Conservation (phyloP, 1,140 invertebrate species). For the Centruroides sculpturatus region DNA sequence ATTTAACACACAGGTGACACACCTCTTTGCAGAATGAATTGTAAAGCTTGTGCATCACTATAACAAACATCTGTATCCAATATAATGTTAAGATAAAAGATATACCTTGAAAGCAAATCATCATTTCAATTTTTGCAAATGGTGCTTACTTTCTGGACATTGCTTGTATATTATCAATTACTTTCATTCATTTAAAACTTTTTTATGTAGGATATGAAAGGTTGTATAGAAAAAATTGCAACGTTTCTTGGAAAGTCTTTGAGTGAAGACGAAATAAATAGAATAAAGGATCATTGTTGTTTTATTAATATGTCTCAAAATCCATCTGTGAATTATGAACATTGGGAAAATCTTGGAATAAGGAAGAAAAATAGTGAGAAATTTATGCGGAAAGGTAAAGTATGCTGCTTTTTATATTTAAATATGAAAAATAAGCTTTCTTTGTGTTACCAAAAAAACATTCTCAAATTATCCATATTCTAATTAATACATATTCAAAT, state of each 20-base stretch:
- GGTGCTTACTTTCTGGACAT: no score
- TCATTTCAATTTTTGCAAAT: no score
- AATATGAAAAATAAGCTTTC: no score
- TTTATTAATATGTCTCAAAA: slow-evolving; percentile 37
- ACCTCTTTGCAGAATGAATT: no score
- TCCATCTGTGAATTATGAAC: slow-evolving; percentile 32
- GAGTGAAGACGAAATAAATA: slow-evolving; percentile 22
- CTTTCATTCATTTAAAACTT: no score
- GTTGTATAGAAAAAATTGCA: slow-evolving; percentile 29
- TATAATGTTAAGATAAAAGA: no score
- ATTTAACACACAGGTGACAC: no score
- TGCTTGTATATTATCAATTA: no score
- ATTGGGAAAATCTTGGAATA: slow-evolving; percentile 33
- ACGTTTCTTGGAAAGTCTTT: slow-evolving; percentile 32
- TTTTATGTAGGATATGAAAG: slow-evolving; percentile 25
- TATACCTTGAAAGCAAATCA: no score
- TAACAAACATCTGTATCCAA: no score
- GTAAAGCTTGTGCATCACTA: no score
- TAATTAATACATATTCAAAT: not conserved
- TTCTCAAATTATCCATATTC: not conserved
- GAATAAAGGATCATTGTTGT: slow-evolving; percentile 30
- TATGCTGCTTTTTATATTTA: not conserved
- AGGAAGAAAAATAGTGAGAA: slow-evolving; percentile 26
- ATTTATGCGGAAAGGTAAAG: slow-evolving; percentile 34
- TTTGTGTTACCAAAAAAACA: no score